A percentile compares a stretch with the other conserved stretches of the same genome.
phyloP scores from a whole-genome alignment of 35 echinoderm and acorn worm species.

The Antedon bifida region DNA sequence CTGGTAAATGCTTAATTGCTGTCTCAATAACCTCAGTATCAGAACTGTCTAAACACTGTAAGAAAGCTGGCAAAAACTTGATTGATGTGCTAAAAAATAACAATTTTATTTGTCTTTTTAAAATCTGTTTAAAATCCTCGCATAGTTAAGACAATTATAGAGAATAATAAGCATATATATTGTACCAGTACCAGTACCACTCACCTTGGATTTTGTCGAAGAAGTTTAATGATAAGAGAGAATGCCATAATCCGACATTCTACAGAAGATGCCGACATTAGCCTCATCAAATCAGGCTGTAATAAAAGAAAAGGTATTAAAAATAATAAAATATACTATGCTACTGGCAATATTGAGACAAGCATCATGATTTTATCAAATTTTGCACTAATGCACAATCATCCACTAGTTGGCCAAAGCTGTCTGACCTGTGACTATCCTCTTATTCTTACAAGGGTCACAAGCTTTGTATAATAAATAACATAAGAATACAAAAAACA shows the following conservation, averaged over 20 bases:
- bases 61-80: slow-evolving; percentile 61
- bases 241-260: slow-evolving; percentile 27
- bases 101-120: neutral
- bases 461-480: no score
- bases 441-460: no score
- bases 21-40: slow-evolving; percentile 55
- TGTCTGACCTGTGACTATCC: no score
- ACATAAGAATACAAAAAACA: no score
- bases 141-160: no score
- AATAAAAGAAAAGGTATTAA: neutral
- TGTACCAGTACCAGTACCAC: no score
- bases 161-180: neutral
- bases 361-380: no score
- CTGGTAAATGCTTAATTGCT: slow-evolving; percentile 70
- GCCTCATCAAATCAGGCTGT: neutral
- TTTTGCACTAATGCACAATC: no score
- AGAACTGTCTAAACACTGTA: slow-evolving; percentile 42
- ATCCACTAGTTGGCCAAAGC: no score
- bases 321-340: neutral
- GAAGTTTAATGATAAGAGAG: slow-evolving; percentile 20
- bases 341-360: no score
- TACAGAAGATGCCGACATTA: neutral
- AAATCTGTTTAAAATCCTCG: neutral
- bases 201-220: slow-evolving; percentile 28
- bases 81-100: slow-evolving; percentile 42